These are phyloP conservation scores for Pluvianellus socialis DNA, from an alignment of 2,113 vertebrate genomes.

Conservation along the genomic window DNA sequence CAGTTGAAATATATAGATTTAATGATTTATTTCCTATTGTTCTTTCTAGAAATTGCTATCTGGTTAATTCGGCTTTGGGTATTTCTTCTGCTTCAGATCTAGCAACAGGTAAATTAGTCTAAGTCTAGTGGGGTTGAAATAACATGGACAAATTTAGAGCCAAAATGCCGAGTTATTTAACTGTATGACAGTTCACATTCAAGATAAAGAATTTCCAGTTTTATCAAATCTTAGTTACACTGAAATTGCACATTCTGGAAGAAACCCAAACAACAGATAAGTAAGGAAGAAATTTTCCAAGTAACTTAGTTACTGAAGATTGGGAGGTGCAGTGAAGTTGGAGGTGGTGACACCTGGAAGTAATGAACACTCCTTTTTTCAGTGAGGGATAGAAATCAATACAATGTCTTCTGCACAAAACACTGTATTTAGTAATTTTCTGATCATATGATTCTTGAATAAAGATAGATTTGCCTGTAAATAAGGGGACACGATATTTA, in stretches of 20 bases:
- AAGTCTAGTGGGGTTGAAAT: background rate
- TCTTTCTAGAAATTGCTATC: background rate
- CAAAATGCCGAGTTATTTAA: background rate
- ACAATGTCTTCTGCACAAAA: background rate
- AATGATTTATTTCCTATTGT: background rate
- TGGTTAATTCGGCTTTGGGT: background rate
- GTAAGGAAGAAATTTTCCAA: background rate
- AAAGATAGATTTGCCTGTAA: background rate
- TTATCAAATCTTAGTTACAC: background rate
- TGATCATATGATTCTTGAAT: background rate
- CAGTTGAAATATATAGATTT: background rate
- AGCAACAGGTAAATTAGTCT: background rate
- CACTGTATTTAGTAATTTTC: background rate
- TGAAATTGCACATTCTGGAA: background rate
- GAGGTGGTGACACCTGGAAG: background rate
- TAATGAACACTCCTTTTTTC: background rate
- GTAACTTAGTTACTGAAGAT: background rate
- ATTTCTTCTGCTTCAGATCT: background rate
- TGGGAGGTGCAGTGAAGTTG: background rate
- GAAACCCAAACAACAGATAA: background rate
- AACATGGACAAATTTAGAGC: background rate
- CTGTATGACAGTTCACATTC: background rate
- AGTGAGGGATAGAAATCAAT: background rate
- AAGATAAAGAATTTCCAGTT: background rate
- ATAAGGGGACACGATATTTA: background rate